Percentiles rank a stretch among this genome's conserved stretches.
Evolutionary conservation across 35 echinoderm and acorn worm genomes (phyloP).

Genomic region (Lytechinus pictus): DNA sequence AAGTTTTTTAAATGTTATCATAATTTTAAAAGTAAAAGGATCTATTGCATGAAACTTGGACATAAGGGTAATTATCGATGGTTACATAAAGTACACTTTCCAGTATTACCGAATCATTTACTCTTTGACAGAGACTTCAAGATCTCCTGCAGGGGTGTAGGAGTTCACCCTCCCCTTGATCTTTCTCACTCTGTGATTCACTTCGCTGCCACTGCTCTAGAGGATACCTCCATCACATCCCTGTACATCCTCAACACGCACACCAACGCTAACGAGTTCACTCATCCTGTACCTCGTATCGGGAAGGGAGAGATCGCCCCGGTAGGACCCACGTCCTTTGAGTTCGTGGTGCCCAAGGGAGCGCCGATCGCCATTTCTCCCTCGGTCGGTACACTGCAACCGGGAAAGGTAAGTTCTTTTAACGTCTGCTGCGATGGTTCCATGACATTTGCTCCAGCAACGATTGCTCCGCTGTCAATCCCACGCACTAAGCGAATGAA

Average conservation of each 20-base stretch:
- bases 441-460: too few species aligned
- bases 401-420: slow-evolving; percentile 72
- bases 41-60: too few species aligned
- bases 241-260: slow-evolving; percentile 86
- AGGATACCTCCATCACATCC: slow-evolving; percentile 78
- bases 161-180: slow-evolving; percentile 90
- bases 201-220: slow-evolving; percentile 93
- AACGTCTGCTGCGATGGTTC: too few species aligned
- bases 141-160: slow-evolving; percentile 84
- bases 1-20: too few species aligned
- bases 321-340: slow-evolving; percentile 93
- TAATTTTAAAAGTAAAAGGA: too few species aligned
- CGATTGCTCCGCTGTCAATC: too few species aligned
- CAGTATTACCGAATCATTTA: too few species aligned
- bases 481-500: too few species aligned
- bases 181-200: slow-evolving; percentile 90
- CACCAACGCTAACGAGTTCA: slow-evolving; percentile 95
- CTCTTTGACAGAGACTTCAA: slow-evolving; percentile 80
- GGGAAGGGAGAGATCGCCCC: slow-evolving; percentile 84
- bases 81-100: too few species aligned
- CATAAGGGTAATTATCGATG: too few species aligned
- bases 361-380: slow-evolving; percentile 77
- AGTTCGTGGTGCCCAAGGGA: slow-evolving; percentile 82
- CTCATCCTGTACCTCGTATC: slow-evolving; percentile 93
- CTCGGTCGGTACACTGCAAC: slow-evolving; percentile 76